Evolutionary conservation across 2,113 vertebrate genomes (phyloP), one percentile per base, ranked within the genome.

Genomic region (Scatophagus argus): DNA sequence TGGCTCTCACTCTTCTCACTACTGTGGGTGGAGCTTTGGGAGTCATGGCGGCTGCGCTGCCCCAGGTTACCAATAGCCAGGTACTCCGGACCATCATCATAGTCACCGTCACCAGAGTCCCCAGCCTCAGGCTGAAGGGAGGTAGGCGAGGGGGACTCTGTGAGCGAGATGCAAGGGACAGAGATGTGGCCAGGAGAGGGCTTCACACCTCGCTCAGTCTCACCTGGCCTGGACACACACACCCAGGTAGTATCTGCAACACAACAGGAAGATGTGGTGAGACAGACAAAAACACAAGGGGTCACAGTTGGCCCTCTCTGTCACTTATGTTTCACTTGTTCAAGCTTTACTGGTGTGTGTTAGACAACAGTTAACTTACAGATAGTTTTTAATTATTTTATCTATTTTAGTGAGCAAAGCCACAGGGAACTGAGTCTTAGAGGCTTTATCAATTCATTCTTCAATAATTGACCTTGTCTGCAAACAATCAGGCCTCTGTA

Each of bases 41-140:
- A 95, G 87, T 94, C 92, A n/a, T 87, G 39, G 0, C 93, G 82
- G 47, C 89, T 95, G 79, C 92, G 95, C 39, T 94, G 94, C 13
- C 97, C 96, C 80, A 95, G 87, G 87, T 98, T 99, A 54, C 98
- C 98, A 0, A 99, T 99, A 39, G 97, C 98, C 88, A 99, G 90
- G 88, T 99, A 99, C 88, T 99, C 98, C 0, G 98, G 98, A 4
- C 97, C 98, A 0, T 99, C 98, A 0, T 97, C 97, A 38, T 84
- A 92, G 41, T 99, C 97, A 0, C 94, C 90, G 44, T 96, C 96
- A 10, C 89, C 90, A 0, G 93, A 94, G 54, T 97, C 96, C 0
- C 44, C 81, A 0, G 54, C 59, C 44, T 93, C 92, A 5, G 89
- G 58, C 9, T 72, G 87, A 38, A 39, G 36, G 21, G 78, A 55